Evolutionary conservation across 2,888 invertebrate genomes (phyloP).

Genomic region (Anaspis maculata): DNA sequence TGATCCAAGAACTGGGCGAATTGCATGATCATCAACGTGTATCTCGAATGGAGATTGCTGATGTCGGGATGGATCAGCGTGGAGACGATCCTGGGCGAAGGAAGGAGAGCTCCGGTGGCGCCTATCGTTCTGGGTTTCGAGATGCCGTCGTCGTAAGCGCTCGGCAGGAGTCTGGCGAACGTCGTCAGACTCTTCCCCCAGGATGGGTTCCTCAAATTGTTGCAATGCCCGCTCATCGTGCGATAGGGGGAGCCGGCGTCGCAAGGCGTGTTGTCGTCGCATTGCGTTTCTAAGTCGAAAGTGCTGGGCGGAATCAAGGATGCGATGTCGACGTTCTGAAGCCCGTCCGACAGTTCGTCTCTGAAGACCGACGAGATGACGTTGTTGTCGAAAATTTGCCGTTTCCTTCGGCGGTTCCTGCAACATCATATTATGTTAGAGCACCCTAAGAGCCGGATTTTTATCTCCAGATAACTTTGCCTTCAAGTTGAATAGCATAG

Average conservation of each 20-base stretch:
- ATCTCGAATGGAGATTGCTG: conserved; percentile 78
- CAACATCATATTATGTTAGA: no score
- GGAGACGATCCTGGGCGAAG: conserved; percentile 80
- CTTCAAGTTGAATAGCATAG: no score
- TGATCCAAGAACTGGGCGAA: conserved; percentile 92
- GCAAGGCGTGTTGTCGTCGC: conserved; percentile 65
- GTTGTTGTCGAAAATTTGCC: conserved; percentile 65
- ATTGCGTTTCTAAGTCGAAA: conserved; percentile 56
- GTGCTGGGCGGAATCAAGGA: conserved; percentile 58
- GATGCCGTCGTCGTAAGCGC: conserved; percentile 82
- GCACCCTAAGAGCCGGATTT: no score
- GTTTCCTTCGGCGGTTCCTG: conserved; percentile 54
- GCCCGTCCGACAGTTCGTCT: conserved; percentile 65
- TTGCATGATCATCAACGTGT: conserved; percentile 91
- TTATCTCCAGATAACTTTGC: no score
- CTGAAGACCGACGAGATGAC: conserved; percentile 48
- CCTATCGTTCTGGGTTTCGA: conserved; percentile 69
- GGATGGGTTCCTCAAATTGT: conserved; percentile 74
- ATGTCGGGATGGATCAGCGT: conserved; percentile 87
- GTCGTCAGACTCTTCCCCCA: conserved; percentile 79
- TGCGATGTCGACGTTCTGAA: conserved; percentile 71
- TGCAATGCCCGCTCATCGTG: conserved; percentile 76
- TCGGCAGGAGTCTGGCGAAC: conserved; percentile 75
- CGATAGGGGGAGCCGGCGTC: conserved; percentile 64
- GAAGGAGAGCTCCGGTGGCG: conserved; percentile 67